Base-by-base conservation (phyloP, 2,113 vertebrate species). In the Microcebus griseorufus region DNA sequence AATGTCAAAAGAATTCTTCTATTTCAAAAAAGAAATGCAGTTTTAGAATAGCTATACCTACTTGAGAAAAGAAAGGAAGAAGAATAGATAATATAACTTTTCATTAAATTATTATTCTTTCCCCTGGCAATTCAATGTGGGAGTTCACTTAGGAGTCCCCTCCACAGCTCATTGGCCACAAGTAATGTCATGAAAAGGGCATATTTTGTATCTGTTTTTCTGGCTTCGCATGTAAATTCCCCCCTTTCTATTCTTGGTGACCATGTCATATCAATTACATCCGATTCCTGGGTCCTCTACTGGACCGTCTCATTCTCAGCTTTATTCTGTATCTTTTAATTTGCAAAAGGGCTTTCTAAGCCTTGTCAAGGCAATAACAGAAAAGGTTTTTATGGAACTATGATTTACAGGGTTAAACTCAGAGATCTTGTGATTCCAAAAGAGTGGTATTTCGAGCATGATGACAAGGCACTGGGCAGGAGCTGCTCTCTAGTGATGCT, bases 231-330 rank as follows among this genome's bases (percentile, higher is more conserved):
- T 3, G 1, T 4, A 58, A 17, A 34, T 32, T 11, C 4, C 7
- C n/a, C 0, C 1, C 6, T 22, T 20, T 39, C 23, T 48, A 55
- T 65, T 51, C 58, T 48, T 27, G 32, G 27, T 37, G 73, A 27
- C n/a, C 34, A 11, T 4, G 6, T 0, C 6, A 14, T 23, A 17
- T 60, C 34, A 32, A 10, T 8, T 22, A 0, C 0, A 34, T 17
- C 45, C 7, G 55, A 39, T 18, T 84, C 48, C 53, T 12, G 25
- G 9, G 6, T 81, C n/a, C 48, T 72, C 14, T 22, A 12, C 62
- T 18, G 58, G 72, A 32, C 32, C 16, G 18, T 48, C 34, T 90
- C 22, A 25, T 53, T 27, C 65, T 55, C 11, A 69, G 29, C 42
- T 88, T 90, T 22, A 42, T 34, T 60, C 45, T 55, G 11, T 64